These are phyloP conservation scores for Suillia variegata DNA, from an alignment of 2,888 invertebrate genomes.

Conservation along the genomic window DNA sequence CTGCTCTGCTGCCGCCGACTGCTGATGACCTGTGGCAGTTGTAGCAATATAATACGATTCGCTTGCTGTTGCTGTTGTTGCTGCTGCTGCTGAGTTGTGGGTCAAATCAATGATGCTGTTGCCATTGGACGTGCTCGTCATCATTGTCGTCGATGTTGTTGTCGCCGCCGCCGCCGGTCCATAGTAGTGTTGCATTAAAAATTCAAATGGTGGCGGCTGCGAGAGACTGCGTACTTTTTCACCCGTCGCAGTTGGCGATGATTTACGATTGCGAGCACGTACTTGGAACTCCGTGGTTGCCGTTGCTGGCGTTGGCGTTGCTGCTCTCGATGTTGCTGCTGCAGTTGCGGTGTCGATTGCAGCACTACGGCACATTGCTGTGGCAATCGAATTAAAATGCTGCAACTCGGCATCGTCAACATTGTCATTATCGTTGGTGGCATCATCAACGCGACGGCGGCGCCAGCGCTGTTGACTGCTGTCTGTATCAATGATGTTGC, in stretches of 20 bases:
- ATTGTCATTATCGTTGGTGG: constrained; percentile 2
- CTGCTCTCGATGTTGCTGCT: background rate
- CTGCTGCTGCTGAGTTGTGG: constrained; percentile 4
- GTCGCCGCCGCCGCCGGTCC: constrained; percentile 12
- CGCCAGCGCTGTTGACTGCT: background rate
- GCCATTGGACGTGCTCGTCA: constrained; percentile 24
- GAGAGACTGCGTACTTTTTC: constrained; percentile 41
- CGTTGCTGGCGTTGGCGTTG: background rate
- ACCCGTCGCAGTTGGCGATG: constrained; percentile 17
- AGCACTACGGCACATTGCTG: constrained; percentile 6
- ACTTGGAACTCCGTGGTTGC: constrained; percentile 3
- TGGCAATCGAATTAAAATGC: constrained; percentile 8
- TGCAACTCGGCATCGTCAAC: constrained; percentile 10
- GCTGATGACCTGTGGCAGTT: background rate
- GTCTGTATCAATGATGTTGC: constrained; percentile 13
- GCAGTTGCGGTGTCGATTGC: constrained; percentile 11
- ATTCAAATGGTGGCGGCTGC: constrained; percentile 48
- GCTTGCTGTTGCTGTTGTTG: background rate
- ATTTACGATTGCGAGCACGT: constrained; percentile 33
- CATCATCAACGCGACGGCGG: constrained; percentile 8
- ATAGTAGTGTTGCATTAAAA: constrained; percentile 35
- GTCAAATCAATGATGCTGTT: constrained; percentile 30
- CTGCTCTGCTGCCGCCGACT: constrained; percentile 6
- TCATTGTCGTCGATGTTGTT: background rate
- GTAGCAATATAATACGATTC: too few species aligned